Base-by-base conservation (phyloP, 2,888 invertebrate species). In the Drosophila maculinotata region DNA sequence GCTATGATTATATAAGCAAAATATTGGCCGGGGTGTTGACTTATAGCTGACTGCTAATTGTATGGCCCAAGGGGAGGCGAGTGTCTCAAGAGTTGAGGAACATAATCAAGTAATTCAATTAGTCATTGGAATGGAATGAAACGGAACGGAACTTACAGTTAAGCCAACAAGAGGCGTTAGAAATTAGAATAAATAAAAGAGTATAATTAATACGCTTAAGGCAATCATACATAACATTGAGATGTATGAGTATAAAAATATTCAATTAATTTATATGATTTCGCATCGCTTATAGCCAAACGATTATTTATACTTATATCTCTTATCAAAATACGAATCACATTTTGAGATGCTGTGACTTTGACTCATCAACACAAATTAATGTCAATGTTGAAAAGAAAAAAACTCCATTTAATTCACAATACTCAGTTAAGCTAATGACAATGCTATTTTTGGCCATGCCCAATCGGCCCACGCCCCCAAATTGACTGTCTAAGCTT, bases 1-100 rank as follows among this genome's bases (percentile, higher is more conserved):
- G 65, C 67, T 53, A 42, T 57, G 71, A 82, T 80, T 80, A 85
- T 82, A 81, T 82, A 85, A 85, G 69, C 56, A 56, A 70, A 79
- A 85, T 51, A 66, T 75, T 72, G 41, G 68, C n/a, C 67, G 56
- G 82, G 56, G 82, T 73, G 69, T 79, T 85, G 76, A 76, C 80
- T 75, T 77, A 64, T 69, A 77, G 60, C 70, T 57, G 64, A 41
- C 17, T 58, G 69, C 12, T 71, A 59, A 78, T 75, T 58, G 66
- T 30, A 39, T 71, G 52, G 58, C 78, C 51, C 48, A 10, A 33
- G 56, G 76, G 44, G 14, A n/a, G 38, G 5, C 15, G 51, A 48
- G 38, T 53, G 58, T 42, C 52, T 39, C 9, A 23, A 62, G 41
- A 57, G 51, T 14, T 47, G 28, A 17, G 57, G 41, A 42, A 28